Percentiles rank a stretch among this genome's conserved stretches.
phyloP scores from a whole-genome alignment of 1,140 invertebrate species.

The Akabosia matsudoensis region DNA sequence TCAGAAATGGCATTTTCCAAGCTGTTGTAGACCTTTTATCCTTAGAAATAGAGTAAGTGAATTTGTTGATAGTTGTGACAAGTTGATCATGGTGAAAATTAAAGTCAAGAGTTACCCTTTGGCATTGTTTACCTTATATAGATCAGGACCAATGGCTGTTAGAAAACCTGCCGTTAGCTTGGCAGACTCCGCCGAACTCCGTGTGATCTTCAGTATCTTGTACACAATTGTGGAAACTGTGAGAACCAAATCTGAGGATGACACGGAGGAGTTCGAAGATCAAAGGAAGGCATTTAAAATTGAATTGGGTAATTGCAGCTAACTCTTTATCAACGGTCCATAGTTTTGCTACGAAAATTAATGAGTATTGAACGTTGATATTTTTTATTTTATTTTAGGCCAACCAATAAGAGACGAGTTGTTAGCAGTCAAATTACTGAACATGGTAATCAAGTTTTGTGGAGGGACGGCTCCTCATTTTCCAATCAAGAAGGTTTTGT shows the following conservation, averaged over 20 bases:
- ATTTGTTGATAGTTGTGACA: neutral
- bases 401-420: slow-evolving; percentile 69
- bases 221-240: slow-evolving; percentile 90
- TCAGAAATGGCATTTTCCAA: slow-evolving; percentile 81
- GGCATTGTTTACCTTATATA: slow-evolving; percentile 24
- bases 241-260: slow-evolving; percentile 64
- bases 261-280: slow-evolving; percentile 65
- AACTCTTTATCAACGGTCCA: neutral
- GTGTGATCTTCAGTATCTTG: slow-evolving; percentile 85
- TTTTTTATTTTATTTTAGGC: slow-evolving; percentile 38
- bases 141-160: slow-evolving; percentile 64
- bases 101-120: neutral
- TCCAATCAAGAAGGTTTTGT: slow-evolving; percentile 94
- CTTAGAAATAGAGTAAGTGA: slow-evolving; percentile 83
- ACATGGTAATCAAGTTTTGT: slow-evolving; percentile 92
- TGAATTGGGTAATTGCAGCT: slow-evolving; percentile 65
- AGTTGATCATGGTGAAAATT: neutral
- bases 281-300: slow-evolving; percentile 71
- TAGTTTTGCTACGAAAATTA: neutral
- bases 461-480: slow-evolving; percentile 90
- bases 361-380: neutral
- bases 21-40: slow-evolving; percentile 88
- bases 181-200: slow-evolving; percentile 84
- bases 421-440: slow-evolving; percentile 80
- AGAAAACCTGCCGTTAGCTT: slow-evolving; percentile 85